Evolutionary conservation across 2,113 vertebrate genomes (phyloP).

Genomic region (Psettodes erumei): DNA sequence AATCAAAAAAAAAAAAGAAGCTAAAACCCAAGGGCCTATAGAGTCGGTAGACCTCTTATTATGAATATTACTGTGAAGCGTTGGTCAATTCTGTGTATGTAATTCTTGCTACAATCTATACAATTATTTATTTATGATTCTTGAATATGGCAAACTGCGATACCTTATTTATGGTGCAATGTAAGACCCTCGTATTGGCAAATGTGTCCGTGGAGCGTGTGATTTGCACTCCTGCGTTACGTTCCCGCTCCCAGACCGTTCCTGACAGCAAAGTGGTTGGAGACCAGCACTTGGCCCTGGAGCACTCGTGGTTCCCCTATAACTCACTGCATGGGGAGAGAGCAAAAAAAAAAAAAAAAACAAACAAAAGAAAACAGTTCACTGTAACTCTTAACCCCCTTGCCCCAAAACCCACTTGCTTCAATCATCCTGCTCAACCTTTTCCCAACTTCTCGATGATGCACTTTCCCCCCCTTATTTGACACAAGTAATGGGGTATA

Average conservation of each 20-base stretch:
- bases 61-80: slow-evolving; percentile 18
- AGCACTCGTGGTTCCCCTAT: slow-evolving; percentile 21
- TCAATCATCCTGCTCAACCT: slow-evolving; percentile 52
- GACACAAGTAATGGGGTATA: slow-evolving; percentile 56
- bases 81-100: slow-evolving; percentile 29
- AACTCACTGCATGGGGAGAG: slow-evolving; percentile 34
- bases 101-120: slow-evolving; percentile 28
- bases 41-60: neutral
- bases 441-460: slow-evolving; percentile 45
- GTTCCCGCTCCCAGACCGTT: slow-evolving; percentile 1
- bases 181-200: slow-evolving; percentile 1
- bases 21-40: neutral
- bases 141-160: neutral
- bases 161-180: slow-evolving; percentile 3
- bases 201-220: neutral
- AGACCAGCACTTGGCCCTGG: slow-evolving; percentile 11
- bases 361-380: neutral
- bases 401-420: slow-evolving; percentile 9
- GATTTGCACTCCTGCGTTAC: neutral
- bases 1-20: slow-evolving; percentile 10
- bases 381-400: neutral
- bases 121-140: slow-evolving; percentile 36
- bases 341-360: neutral
- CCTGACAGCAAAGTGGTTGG: slow-evolving; percentile 10
- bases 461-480: slow-evolving; percentile 78